These are phyloP conservation scores for Phania funesta DNA, from an alignment of 2,888 invertebrate species.

Conservation along the genomic window DNA sequence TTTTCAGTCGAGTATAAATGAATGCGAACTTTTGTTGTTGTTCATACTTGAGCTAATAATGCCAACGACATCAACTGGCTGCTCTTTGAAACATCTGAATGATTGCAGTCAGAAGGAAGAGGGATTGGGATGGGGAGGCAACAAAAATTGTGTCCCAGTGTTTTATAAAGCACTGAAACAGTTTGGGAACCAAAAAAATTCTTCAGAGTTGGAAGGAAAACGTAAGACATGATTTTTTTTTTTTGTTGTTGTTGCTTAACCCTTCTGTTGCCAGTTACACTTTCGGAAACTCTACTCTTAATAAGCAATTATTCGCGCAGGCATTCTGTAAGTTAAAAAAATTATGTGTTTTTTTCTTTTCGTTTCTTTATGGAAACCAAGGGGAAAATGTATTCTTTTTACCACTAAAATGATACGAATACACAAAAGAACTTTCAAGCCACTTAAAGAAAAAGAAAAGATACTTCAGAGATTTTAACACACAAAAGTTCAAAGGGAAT, in stretches of 20 bases:
- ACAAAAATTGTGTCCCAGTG: neutral
- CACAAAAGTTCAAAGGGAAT: slow-evolving; percentile 64
- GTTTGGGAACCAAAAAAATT: slow-evolving; percentile 5
- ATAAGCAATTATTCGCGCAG: slow-evolving; percentile 65
- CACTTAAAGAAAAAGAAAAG: slow-evolving; percentile 34
- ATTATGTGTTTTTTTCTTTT: neutral
- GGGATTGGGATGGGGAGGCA: neutral
- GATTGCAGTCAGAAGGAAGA: neutral
- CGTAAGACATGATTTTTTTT: neutral
- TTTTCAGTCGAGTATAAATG: slow-evolving; percentile 42
- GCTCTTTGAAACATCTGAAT: neutral
- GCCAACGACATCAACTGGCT: slow-evolving; percentile 41
- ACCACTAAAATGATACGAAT: slow-evolving; percentile 15
- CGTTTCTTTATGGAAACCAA: neutral
- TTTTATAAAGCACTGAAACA: neutral
- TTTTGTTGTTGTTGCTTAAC: slow-evolving; percentile 23
- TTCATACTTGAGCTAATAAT: slow-evolving; percentile 46
- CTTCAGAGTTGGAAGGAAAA: neutral
- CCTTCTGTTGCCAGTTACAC: slow-evolving; percentile 19
- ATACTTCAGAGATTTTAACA: slow-evolving; percentile 60
- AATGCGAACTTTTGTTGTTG: slow-evolving; percentile 23
- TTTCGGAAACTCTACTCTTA: slow-evolving; percentile 25
- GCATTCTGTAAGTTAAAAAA: slow-evolving; percentile 7
- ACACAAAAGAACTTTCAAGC: slow-evolving; percentile 35
- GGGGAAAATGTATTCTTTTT: neutral